Evolutionary conservation across 2,113 vertebrate genomes (phyloP).

Genomic region (Cyprinus carpio): DNA sequence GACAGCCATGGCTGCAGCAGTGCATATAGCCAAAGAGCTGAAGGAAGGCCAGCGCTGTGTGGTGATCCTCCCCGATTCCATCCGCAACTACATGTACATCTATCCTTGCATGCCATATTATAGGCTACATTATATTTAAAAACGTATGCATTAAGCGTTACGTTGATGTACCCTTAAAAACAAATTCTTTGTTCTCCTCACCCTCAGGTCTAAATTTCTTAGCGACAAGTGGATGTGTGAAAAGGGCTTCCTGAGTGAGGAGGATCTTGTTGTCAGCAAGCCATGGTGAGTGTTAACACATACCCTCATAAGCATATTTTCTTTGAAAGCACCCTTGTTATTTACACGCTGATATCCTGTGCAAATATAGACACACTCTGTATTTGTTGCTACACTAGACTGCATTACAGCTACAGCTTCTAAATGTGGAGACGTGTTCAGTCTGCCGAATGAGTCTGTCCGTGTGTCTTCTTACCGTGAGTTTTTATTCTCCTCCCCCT

Average conservation of each 20-base stretch:
- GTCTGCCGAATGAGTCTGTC: not conserved
- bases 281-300: slow-evolving; percentile 44
- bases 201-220: slow-evolving; percentile 91
- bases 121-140: no score
- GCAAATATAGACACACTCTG: not conserved
- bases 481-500: slow-evolving; percentile 16
- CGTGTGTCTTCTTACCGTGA: not conserved
- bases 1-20: slow-evolving; percentile 83
- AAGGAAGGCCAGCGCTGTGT: slow-evolving; percentile 93
- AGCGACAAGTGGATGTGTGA: slow-evolving; percentile 96
- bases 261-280: slow-evolving; percentile 62
- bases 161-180: no score
- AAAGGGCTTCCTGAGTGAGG: slow-evolving; percentile 91
- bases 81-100: slow-evolving; percentile 99
- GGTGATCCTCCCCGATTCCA: slow-evolving; percentile 92
- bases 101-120: no score
- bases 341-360: not conserved
- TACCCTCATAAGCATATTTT: not conserved
- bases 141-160: no score
- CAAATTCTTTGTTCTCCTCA: not conserved
- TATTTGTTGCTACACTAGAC: not conserved
- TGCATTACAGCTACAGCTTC: not conserved
- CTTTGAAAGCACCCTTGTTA: not conserved
- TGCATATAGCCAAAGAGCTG: slow-evolving; percentile 85
- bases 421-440: not conserved